phyloP scores from a whole-genome alignment of 2,888 invertebrate genomes.

The Coleophora deauratella region DNA sequence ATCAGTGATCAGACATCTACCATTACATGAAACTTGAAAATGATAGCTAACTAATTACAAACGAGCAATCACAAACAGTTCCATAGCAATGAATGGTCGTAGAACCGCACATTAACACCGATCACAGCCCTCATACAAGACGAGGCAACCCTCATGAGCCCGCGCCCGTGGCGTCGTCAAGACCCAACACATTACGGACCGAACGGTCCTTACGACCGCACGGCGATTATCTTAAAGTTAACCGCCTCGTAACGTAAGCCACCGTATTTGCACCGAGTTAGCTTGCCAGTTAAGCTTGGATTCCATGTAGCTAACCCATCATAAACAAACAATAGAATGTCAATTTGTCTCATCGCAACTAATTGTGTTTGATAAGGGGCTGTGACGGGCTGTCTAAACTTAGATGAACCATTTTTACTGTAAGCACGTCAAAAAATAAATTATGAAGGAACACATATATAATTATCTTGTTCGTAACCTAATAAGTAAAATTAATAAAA shows the following conservation, averaged over 20 bases:
- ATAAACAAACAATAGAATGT: too few relatives aligned
- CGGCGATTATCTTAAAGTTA: conserved; percentile 63
- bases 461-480: too few relatives aligned
- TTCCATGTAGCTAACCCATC: conserved; percentile 5
- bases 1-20: too few relatives aligned
- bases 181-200: conserved; percentile 52
- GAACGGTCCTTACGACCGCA: conserved; percentile 43
- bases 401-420: too few relatives aligned
- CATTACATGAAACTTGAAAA: too few relatives aligned
- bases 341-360: too few relatives aligned
- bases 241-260: conserved; percentile 46
- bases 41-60: too few relatives aligned
- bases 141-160: conserved; percentile 33
- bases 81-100: conserved; percentile 32
- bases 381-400: too few relatives aligned
- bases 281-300: conserved; percentile 4
- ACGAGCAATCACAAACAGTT: conserved; percentile 38
- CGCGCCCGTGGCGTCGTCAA: conserved; percentile 32
- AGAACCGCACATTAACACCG: conserved; percentile 37
- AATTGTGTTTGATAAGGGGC: too few relatives aligned
- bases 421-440: too few relatives aligned
- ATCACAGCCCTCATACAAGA: conserved; percentile 34
- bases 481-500: too few relatives aligned
- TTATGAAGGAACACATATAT: too few relatives aligned
- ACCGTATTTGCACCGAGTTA: conserved; percentile 40